Evolutionary conservation across 2,888 invertebrate species (phyloP), one percentile per base, ranked within the genome.

Genomic region (Hyalella azteca): DNA sequence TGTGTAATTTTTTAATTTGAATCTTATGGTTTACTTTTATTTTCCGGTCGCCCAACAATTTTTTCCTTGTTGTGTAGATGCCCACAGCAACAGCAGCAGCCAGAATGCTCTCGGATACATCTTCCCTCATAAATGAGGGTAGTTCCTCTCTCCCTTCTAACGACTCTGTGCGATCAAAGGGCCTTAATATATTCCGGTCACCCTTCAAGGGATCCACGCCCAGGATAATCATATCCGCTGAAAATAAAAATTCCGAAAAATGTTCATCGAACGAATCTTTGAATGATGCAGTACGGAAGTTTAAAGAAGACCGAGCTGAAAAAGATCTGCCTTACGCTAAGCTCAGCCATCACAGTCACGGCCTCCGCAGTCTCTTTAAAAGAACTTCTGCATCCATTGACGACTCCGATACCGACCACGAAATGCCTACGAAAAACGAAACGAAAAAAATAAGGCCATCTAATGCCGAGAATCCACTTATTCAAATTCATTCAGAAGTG

Each of bases 331-430:
- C 66, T 1, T 66, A 66, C 36, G 32, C 66, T 0, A 66, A 66
- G 36, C 66, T 66, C 19, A 36, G 66, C 13, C 32, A 29, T 29
- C 66, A n/a, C 13, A 19, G 29, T 19, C 22, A 36, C 7, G 66
- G 66, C 66, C 7, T 66, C 13, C 32, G 66, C 66, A 66, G 36
- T n/a, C 66, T 66, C 29, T 66, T 32, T 32, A 66, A 66, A 66
- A 66, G 66, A 66, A 66, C 66, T 32, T 22, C 66, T 66, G 66
- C 66, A 7, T 66, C 66, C 19, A 36, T 66, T n/a, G 66, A 66
- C 19, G 66, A 66, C 36, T 66, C 66, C 39, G 66, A 66, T 66
- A n/a, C 66, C 9, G 66, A 66, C 7, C 36, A 11, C 29, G 54
- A 54, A 54, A 26, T 29, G 2, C 32, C 32, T 3, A 36, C 66